Conservation (phyloP, 1,140 invertebrate species). For the Neotoxoptera formosana region DNA sequence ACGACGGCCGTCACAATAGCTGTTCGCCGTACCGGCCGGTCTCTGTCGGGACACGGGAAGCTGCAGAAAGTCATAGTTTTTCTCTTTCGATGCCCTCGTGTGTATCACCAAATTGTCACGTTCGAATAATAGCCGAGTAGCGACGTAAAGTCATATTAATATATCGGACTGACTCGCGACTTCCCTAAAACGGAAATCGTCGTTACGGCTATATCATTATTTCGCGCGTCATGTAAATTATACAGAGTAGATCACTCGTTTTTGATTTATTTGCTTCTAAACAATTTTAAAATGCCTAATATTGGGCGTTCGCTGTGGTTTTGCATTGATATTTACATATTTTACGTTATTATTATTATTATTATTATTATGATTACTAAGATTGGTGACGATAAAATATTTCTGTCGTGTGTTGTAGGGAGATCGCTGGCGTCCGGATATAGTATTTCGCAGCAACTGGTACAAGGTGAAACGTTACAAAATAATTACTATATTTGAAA, state of each 20-base stretch:
- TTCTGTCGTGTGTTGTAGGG: not conserved
- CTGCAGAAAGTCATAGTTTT: not conserved
- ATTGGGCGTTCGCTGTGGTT: not conserved
- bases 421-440: conserved; percentile 7
- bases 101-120: not conserved
- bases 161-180: not conserved
- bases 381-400: not conserved
- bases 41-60: not conserved
- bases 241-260: too few relatives aligned
- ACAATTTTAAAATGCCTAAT: too few relatives aligned
- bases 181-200: not conserved
- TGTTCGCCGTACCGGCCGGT: not conserved
- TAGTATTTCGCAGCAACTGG: not conserved
- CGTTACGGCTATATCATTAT: not conserved
- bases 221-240: too few relatives aligned
- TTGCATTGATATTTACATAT: not conserved
- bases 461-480: conserved; percentile 9
- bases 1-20: not conserved
- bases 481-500: conserved; percentile 1
- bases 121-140: not conserved
- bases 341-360: not conserved
- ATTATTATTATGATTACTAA: not conserved
- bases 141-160: not conserved
- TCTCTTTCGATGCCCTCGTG: not conserved
- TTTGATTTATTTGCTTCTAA: too few relatives aligned